Evolutionary conservation across 2,113 vertebrate genomes (phyloP), one percentile per base, ranked within the genome.

Genomic region (Neoarius graeffei): DNA sequence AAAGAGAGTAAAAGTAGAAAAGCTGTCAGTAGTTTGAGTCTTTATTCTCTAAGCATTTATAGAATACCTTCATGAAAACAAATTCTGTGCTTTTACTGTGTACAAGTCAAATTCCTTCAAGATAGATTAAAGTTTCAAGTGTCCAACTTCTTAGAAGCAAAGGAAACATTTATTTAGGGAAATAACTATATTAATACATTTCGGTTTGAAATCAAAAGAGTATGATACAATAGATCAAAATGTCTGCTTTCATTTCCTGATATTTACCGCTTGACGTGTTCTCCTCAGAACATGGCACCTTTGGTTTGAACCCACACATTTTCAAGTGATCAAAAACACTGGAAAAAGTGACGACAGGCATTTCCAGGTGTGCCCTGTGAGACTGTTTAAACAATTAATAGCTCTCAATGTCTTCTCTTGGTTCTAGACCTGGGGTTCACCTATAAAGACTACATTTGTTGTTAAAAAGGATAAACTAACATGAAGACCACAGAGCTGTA

Each of bases 1-100:
- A 83, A 60, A 83, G 82, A 84, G 48, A 27, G 50, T 62, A 66
- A 85, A 71, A 56, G 62, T 42, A 48, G 83, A 89, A 85, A 87
- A 71, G 73, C 83, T 76, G 77, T 74, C 54, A 69, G 42, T 73
- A 57, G 42, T 81, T 59, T 83, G 35, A 90, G 48, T 48, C 48
- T 79, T 88, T 62, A 35, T 30, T 3, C 66, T 86, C 76, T 27
- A 86, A 30, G 84, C 30, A 59, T 81, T 76, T 35, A 54, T 50
- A 54, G 25, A 85, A 83, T 60, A 86, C 59, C 52, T 69, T 83
- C 50, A 19, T 14, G 50, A 76, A 35, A 87, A 56, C 42, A 74
- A 48, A 62, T 30, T 79, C 27, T 27, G 60, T 25, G 35, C 15
- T 86, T 86, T 84, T 50, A n/a, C 25, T 23, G 11, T 60, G n/a